Conservation (phyloP, 2,888 invertebrate genomes). For the Epinotia ramella region DNA sequence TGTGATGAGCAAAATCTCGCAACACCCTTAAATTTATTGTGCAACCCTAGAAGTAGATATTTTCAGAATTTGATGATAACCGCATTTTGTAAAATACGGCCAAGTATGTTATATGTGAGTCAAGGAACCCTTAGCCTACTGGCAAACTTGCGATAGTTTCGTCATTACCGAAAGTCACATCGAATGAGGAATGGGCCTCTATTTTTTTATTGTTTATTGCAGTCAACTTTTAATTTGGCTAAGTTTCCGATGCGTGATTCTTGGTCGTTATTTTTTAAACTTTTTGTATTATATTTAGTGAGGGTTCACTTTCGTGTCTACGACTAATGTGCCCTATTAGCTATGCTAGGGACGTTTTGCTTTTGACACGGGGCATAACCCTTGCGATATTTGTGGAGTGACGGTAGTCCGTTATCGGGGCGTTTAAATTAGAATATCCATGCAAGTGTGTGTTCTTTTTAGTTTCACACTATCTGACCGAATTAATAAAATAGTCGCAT, state of each 20-base stretch:
- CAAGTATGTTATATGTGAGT: slow-evolving; percentile 13
- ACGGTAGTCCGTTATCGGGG: slow-evolving; percentile 46
- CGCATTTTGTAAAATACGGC: background rate
- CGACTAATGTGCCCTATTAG: slow-evolving; percentile 76
- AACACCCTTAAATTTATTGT: background rate
- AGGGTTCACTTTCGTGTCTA: slow-evolving; percentile 72
- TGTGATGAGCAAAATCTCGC: too few species aligned
- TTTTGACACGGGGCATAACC: slow-evolving; percentile 60
- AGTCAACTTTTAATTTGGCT: slow-evolving; percentile 83
- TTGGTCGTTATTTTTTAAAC: slow-evolving; percentile 78
- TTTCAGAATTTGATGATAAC: background rate
- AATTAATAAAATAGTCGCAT: background rate
- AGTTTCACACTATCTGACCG: background rate
- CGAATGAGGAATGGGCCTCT: slow-evolving; percentile 70
- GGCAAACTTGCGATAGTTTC: slow-evolving; percentile 60
- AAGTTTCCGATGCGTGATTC: slow-evolving; percentile 80
- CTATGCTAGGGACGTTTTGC: slow-evolving; percentile 60
- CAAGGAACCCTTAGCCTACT: slow-evolving; percentile 40
- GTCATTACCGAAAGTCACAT: slow-evolving; percentile 67
- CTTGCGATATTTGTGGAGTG: slow-evolving; percentile 55
- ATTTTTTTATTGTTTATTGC: slow-evolving; percentile 83
- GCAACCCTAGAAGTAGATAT: too few species aligned
- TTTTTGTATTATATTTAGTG: slow-evolving; percentile 71
- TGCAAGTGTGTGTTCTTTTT: slow-evolving; percentile 1
- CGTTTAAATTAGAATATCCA: slow-evolving; percentile 21